A percentile compares a stretch with the other conserved stretches of the same genome.
These are phyloP conservation scores for Ispidina lecontei DNA, from an alignment of 2,797 vertebrate species.

Conservation along the genomic window DNA sequence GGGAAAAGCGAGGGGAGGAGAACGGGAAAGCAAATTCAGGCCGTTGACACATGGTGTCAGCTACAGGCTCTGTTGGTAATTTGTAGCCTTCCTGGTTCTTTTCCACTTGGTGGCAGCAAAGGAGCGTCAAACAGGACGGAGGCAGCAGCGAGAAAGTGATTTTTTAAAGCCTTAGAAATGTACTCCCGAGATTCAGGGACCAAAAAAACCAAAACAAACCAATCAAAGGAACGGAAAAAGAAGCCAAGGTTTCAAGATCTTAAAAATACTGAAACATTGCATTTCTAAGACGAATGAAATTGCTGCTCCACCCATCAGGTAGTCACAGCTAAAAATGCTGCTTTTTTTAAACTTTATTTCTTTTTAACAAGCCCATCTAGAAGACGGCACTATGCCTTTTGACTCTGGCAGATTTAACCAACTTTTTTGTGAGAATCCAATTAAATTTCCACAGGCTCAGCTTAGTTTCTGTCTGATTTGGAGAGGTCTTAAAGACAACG, in stretches of 20 bases:
- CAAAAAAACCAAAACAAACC: background rate
- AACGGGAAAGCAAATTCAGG: background rate
- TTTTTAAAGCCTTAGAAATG: background rate
- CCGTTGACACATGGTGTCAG: background rate
- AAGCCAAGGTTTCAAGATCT: background rate
- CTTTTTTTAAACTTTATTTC: background rate
- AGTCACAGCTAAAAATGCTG: conserved; percentile 17
- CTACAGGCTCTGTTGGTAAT: background rate
- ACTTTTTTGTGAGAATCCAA: conserved; percentile 48
- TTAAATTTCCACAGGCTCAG: conserved; percentile 27
- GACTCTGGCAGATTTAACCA: conserved; percentile 33
- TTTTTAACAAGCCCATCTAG: background rate
- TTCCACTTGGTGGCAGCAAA: conserved; percentile 88
- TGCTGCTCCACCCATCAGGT: background rate
- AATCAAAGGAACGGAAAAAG: rapidly evolving
- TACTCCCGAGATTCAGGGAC: background rate
- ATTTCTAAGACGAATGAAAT: background rate
- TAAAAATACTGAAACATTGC: conserved; percentile 14
- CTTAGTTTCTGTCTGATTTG: background rate
- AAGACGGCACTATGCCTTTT: background rate
- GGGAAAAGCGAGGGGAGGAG: background rate
- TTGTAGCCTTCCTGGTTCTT: background rate
- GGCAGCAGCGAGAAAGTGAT: background rate
- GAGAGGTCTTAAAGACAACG: background rate
- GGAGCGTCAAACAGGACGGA: conserved; percentile 71